Evolutionary conservation across 2,888 invertebrate genomes (phyloP).

Genomic region (Drosophila prostipennis): DNA sequence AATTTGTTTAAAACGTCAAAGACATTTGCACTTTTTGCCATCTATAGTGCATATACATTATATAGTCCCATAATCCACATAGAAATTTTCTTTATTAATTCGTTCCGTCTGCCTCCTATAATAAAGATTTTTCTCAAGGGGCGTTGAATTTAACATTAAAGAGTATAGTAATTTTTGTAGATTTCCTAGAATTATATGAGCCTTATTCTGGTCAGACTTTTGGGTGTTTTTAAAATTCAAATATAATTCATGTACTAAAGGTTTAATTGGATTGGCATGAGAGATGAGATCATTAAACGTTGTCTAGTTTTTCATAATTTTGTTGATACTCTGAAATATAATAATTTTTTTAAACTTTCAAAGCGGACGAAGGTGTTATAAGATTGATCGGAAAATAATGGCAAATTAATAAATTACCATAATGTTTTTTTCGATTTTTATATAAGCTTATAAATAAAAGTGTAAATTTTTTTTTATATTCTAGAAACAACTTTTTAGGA

Average conservation of each 20-base stretch:
- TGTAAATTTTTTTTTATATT: no score
- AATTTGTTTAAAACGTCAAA: slow-evolving; percentile 70
- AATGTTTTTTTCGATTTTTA: no score
- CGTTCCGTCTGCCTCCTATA: slow-evolving; percentile 23
- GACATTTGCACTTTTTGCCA: slow-evolving; percentile 54
- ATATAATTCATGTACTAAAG: neutral
- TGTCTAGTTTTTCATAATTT: neutral
- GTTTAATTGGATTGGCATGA: slow-evolving; percentile 2
- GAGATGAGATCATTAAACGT: neutral
- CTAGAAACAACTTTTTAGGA: no score
- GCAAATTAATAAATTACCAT: no score
- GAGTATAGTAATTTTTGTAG: slow-evolving; percentile 2
- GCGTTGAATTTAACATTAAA: slow-evolving; percentile 1
- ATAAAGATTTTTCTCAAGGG: slow-evolving; percentile 10
- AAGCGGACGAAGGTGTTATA: no score
- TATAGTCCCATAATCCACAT: slow-evolving; percentile 20
- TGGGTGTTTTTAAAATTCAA: neutral
- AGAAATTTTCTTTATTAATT: slow-evolving; percentile 28
- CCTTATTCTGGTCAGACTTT: slow-evolving; percentile 5
- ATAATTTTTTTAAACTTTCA: neutral
- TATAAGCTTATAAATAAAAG: no score
- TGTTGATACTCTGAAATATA: neutral
- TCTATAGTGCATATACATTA: slow-evolving; percentile 41
- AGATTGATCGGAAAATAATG: no score
- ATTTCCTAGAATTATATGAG: slow-evolving; percentile 12